Conservation (phyloP, 2,888 invertebrate species). For the Dioctria rufipes region DNA sequence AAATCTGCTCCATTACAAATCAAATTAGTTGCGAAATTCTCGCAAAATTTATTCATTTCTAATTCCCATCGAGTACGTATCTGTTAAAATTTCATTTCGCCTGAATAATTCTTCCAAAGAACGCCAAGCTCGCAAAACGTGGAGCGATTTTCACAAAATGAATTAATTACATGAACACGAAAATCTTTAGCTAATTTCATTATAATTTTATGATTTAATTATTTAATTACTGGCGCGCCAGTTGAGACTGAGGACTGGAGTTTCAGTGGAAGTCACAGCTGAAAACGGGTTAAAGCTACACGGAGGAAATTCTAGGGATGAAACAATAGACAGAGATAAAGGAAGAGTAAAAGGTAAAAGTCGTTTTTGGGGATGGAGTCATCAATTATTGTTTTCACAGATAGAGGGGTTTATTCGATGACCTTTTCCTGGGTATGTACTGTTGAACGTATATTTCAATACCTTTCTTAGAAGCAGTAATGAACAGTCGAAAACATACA, state of each 20-base stretch:
- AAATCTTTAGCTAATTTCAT: constrained; percentile 1
- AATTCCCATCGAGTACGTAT: neutral
- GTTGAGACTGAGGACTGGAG: neutral
- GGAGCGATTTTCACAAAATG: neutral
- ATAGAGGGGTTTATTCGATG: no score
- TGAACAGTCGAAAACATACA: no score
- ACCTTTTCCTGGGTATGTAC: no score
- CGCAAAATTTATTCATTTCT: neutral
- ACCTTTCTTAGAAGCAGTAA: no score
- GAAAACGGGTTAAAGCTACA: no score
- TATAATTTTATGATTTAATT: constrained; percentile 9
- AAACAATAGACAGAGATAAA: no score
- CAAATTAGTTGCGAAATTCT: constrained; percentile 2
- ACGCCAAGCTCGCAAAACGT: neutral
- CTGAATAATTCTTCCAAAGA: neutral
- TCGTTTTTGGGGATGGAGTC: no score
- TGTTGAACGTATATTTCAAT: no score
- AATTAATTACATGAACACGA: neutral
- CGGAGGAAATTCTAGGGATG: no score
- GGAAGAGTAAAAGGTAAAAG: no score
- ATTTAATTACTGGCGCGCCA: constrained; percentile 5
- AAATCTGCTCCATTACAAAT: constrained; percentile 9
- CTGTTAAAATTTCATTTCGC: constrained; percentile 1
- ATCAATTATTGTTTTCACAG: no score
- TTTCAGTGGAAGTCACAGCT: no score